Percentiles rank a stretch among this genome's conserved stretches.
Conservation (phyloP, 2,113 vertebrate genomes). For the Embiotoca jacksoni region DNA sequence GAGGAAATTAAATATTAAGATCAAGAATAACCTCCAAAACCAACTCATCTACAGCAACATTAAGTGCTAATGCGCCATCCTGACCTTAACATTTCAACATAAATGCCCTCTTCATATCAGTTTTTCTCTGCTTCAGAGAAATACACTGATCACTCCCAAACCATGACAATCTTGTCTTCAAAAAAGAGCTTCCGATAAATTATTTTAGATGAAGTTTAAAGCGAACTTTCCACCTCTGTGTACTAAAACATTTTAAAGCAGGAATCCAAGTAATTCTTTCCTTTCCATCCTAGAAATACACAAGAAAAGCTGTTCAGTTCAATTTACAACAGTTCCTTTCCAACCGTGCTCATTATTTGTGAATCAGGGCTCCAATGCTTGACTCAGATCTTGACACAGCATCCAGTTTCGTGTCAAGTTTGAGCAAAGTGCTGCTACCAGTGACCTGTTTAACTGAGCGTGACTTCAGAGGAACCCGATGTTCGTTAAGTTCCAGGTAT, state of each 20-base stretch:
- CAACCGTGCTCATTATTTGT: not conserved
- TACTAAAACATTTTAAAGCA: constrained; percentile 18
- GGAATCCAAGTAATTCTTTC: not conserved
- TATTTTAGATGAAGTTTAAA: constrained; percentile 30
- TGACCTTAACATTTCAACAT: constrained; percentile 25
- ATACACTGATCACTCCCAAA: not conserved
- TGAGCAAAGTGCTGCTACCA: not conserved
- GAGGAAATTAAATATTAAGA: not conserved
- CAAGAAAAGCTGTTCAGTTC: too few relatives aligned
- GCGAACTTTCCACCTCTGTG: constrained; percentile 1
- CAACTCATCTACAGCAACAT: constrained; percentile 5
- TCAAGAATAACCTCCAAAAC: not conserved
- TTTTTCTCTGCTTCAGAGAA: not conserved
- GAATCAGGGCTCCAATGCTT: not conserved
- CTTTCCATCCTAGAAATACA: not conserved
- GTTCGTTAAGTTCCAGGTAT: not conserved
- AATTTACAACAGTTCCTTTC: not conserved
- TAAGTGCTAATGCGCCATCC: not conserved
- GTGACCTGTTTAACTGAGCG: not conserved
- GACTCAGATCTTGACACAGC: not conserved
- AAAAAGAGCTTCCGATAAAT: not conserved
- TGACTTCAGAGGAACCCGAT: constrained; percentile 38
- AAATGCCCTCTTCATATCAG: not conserved
- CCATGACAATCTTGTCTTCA: not conserved
- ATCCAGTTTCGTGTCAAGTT: not conserved